phyloP scores from a whole-genome alignment of 2,888 invertebrate species.

The Sabatieria punctata region DNA sequence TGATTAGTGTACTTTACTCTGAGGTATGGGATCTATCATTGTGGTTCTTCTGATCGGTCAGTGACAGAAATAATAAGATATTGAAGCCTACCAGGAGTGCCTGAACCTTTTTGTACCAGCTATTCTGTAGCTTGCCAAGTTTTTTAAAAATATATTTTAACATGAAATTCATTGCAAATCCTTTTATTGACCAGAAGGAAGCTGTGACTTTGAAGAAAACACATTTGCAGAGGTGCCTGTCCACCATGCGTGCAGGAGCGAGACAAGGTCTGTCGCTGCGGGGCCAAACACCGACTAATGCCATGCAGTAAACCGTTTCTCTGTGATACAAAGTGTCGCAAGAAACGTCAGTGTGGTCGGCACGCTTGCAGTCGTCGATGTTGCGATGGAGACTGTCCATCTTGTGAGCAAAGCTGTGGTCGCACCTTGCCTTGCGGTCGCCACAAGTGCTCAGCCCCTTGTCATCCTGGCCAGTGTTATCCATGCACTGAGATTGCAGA shows the following conservation, averaged over 20 bases:
- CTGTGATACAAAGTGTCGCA: constrained; percentile 74
- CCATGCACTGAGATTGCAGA: constrained; percentile 56
- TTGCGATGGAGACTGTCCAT: constrained; percentile 50
- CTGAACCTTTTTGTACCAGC: too few relatives aligned
- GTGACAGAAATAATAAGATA: too few relatives aligned
- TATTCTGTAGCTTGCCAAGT: too few relatives aligned
- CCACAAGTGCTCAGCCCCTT: constrained; percentile 63
- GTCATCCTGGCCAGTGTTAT: constrained; percentile 64
- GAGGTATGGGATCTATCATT: too few relatives aligned
- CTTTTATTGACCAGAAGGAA: too few relatives aligned
- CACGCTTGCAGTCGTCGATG: constrained; percentile 78
- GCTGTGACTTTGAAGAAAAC: too few relatives aligned
- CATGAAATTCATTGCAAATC: too few relatives aligned
- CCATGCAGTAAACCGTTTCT: constrained; percentile 38
- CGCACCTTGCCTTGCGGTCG: constrained; percentile 63
- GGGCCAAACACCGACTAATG: constrained; percentile 41
- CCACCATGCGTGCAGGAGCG: constrained; percentile 49
- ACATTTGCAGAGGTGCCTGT: constrained; percentile 8
- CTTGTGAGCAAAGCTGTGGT: constrained; percentile 46
- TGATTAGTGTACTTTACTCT: too few relatives aligned
- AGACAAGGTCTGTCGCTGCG: constrained; percentile 63
- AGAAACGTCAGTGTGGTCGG: constrained; percentile 58
- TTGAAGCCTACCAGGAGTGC: too few relatives aligned
- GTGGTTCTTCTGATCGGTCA: too few relatives aligned
- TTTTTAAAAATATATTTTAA: too few relatives aligned